A percentile compares a stretch with the other conserved stretches of the same genome.
Conservation (phyloP, 2,797 vertebrate genomes). For the Tympanoctomys barrerae region DNA sequence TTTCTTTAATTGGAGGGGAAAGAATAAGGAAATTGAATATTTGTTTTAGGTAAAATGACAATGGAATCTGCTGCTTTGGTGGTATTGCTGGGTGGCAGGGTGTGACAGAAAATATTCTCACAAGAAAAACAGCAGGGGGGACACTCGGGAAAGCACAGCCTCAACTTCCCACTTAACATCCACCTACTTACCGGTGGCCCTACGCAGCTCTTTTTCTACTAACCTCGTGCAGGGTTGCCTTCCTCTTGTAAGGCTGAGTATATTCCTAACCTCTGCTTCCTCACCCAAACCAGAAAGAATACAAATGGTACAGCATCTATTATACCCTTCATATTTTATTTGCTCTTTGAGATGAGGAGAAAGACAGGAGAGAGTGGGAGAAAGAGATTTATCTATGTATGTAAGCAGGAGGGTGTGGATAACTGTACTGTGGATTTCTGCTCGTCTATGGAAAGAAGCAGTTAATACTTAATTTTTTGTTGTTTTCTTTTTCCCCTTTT, state of each 20-base stretch:
- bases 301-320: neutral
- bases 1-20: neutral
- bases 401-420: too few relatives aligned
- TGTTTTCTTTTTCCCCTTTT: too few relatives aligned
- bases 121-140: neutral
- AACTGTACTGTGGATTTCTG: too few relatives aligned
- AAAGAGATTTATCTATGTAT: too few relatives aligned
- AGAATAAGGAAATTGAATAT: neutral
- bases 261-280: neutral
- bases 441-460: too few relatives aligned
- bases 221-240: neutral
- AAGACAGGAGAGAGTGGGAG: too few relatives aligned
- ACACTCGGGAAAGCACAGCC: neutral
- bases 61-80: neutral
- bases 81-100: neutral
- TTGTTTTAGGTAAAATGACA: neutral
- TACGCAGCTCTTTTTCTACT: neutral
- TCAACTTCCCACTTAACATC: neutral
- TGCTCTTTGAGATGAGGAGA: too few relatives aligned
- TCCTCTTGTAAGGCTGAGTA: neutral
- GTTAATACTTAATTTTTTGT: too few relatives aligned
- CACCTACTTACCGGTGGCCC: fast-evolving
- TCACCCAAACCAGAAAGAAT: neutral
- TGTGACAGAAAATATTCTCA: neutral
- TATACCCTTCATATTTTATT: too few relatives aligned